Evolutionary conservation across 2,888 invertebrate species (phyloP), one percentile per base, ranked within the genome.

Genomic region (Holacanthella duospinosa): DNA sequence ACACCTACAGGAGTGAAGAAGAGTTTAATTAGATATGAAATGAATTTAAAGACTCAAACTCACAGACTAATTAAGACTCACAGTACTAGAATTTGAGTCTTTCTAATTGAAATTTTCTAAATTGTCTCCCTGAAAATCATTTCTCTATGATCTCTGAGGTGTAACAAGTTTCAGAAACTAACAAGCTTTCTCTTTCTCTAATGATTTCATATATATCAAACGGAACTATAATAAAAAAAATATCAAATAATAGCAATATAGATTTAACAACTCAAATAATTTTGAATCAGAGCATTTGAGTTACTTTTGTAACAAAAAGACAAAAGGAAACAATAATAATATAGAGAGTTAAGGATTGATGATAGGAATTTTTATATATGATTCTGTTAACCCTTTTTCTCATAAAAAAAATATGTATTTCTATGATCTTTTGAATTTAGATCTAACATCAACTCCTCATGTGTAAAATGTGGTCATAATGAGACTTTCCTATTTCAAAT

Each of bases 1-100:
- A 94, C 16, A 94, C 94, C 94, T 94, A 81, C 19, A 80, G 80
- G 74, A 74, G 76, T 76, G 64, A 27, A 55, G 19, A 64, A 26
- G 29, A 29, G n/a, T 28, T 64, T 58, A 48, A 54, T 61, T 24
- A 53, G 25, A 53, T n/a, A n/a, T 12, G 55, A 55, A 55, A 29
- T 55, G 48, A 48, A 48, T 16, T 48, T 48, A 48, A 48, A 21
- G 48, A 48, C 48, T 21, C 12, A n/a, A 48, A 16, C n/a, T n/a
- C n/a, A n/a, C 16, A 48, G 48, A 9, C 48, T 48, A 48, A 48
- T 48, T 48, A 48, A n/a, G n/a, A n/a, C n/a, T n/a, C n/a, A n/a
- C n/a, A n/a, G n/a, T n/a, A n/a, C 4, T n/a, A 21, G 48, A 48
- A 48, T 48, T 21, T 48, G 48, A 21, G 48, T 21, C n/a, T 36